phyloP scores from a whole-genome alignment of 2,113 vertebrate species.

The Camelus bactrianus region DNA sequence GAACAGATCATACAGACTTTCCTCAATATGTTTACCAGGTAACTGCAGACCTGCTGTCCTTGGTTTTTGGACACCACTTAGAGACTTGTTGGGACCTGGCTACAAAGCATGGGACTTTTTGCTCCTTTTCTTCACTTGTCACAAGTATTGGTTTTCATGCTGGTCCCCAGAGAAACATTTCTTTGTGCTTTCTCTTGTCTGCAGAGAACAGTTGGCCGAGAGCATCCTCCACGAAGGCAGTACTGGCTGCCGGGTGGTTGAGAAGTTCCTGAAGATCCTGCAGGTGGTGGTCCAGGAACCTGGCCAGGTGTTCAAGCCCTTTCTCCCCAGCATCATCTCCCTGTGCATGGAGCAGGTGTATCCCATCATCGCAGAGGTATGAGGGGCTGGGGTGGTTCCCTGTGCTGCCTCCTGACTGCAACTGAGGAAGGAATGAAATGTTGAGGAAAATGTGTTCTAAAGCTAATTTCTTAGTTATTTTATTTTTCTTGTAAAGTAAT shows the following conservation, averaged over 20 bases:
- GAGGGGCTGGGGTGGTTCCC: background rate
- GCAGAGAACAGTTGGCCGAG: slow-evolving; percentile 96
- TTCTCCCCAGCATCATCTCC: slow-evolving; percentile 96
- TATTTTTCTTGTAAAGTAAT: background rate
- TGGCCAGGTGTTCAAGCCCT: slow-evolving; percentile 97
- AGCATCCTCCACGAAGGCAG: slow-evolving; percentile 98
- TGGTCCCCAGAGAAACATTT: background rate
- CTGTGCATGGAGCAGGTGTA: slow-evolving; percentile 99
- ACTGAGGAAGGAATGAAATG: background rate
- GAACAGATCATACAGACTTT: slow-evolving; percentile 99
- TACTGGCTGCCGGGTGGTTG: slow-evolving; percentile 96
- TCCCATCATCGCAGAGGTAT: slow-evolving; percentile 97
- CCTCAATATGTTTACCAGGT: slow-evolving; percentile 99
- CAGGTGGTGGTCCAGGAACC: slow-evolving; percentile 99
- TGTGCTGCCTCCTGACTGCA: fast-evolving
- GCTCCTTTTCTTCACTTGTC: background rate
- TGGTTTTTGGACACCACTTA: background rate
- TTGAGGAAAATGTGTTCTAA: background rate
- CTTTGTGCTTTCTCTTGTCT: background rate
- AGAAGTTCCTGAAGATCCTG: slow-evolving; percentile 98
- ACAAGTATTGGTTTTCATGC: background rate
- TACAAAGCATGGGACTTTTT: background rate
- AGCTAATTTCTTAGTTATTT: slow-evolving; percentile 11
- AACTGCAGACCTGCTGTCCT: background rate
- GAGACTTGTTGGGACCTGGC: background rate